Evolutionary conservation across 2,797 vertebrate genomes (phyloP), one percentile per base, ranked within the genome.

Genomic region (Sciaenops ocellatus): DNA sequence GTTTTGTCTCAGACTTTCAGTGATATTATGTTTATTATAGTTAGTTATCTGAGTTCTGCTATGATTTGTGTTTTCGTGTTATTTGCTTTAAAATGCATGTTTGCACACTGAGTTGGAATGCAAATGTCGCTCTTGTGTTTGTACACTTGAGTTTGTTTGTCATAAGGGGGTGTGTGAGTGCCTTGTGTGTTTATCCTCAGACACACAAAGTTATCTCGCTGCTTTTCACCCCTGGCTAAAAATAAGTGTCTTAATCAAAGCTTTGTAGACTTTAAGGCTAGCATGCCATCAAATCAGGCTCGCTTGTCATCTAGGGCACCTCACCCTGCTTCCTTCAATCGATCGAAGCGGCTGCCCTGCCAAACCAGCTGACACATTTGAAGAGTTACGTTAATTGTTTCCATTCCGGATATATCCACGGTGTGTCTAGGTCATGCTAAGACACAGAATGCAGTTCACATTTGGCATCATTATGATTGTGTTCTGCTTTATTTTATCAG

Each of bases 191-290:
- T 82, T 10, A 64, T 56, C 42, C 26, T 51, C 54, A 26, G 30
- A 15, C 51, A 59, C 55, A 70, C 65, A 64, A 60, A 60, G 64
- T 78, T 90, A 83, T 78, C 64, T 56, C 61, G 11, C 59, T 74
- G 79, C 60, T 74, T 80, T 83, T 75, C 60, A 79, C 34, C 70
- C 28, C 65, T 73, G 62, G 69, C 69, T 80, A 84, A 93, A 94
- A 93, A 94, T 89, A 79, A 73, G 74, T 78, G 75, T 86, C 85
- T 90, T 91, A 90, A 88, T 94, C 87, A 91, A 93, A 87, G 91
- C 85, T 91, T 62, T 76, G 79, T 73, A 56, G 84, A 84, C 83
- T 79, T 79, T 66, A 74, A 72, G 83, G 79, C 70, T 65, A 51
- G 50, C 71, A 26, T 24, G 16, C 41, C 75, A 55, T 83, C 75